Evolutionary conservation across 1,140 invertebrate species (phyloP).

Genomic region (Papilio polytes): DNA sequence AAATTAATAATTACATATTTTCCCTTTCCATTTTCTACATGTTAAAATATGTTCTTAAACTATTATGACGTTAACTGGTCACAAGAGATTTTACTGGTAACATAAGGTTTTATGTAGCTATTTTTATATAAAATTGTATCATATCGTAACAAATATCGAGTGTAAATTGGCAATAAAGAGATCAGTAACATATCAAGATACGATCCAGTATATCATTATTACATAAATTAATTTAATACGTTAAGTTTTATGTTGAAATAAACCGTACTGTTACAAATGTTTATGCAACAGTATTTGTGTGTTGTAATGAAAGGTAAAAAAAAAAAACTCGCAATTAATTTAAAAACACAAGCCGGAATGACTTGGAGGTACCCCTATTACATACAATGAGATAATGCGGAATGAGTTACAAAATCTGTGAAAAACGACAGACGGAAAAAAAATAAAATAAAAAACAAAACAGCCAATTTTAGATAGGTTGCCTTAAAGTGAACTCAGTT

Average conservation of each 20-base stretch:
- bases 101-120: not conserved
- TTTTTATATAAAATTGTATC: not conserved
- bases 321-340: not conserved
- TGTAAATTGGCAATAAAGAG: constrained; percentile 11
- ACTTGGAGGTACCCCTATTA: not conserved
- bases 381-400: not conserved
- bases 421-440: too few relatives aligned
- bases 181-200: constrained; percentile 9
- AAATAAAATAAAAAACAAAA: too few relatives aligned
- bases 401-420: too few relatives aligned
- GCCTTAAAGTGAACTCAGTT: too few relatives aligned
- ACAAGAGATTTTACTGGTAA: too few relatives aligned
- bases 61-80: too few relatives aligned
- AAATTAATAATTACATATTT: too few relatives aligned
- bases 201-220: constrained; percentile 25
- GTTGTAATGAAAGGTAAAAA: not conserved
- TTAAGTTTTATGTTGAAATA: not conserved
- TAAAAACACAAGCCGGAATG: not conserved
- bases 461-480: too few relatives aligned
- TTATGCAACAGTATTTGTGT: constrained; percentile 12
- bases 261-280: not conserved
- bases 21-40: too few relatives aligned
- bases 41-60: too few relatives aligned
- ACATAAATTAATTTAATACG: not conserved
- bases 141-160: not conserved